These are phyloP conservation scores for Hippopotamyrus pictus DNA, from an alignment of 2,797 vertebrate genomes.

Conservation along the genomic window DNA sequence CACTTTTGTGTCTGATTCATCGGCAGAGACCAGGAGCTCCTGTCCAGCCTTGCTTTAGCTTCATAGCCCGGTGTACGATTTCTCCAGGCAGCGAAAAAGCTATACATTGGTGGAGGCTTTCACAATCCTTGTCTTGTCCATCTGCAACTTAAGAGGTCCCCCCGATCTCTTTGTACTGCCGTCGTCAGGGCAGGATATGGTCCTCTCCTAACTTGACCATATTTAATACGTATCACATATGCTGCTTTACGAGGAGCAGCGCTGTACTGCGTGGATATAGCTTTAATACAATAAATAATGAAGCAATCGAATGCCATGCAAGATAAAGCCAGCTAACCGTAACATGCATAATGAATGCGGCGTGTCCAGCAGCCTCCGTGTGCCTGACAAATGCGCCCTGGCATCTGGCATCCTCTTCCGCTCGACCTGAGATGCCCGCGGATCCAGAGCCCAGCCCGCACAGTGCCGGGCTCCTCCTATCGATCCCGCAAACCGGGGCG, in stretches of 20 bases:
- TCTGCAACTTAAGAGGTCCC: not conserved
- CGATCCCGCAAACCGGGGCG: not conserved
- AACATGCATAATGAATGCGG: slow-evolving; percentile 16
- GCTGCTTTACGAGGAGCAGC: not conserved
- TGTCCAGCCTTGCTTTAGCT: not conserved
- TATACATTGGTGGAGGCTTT: not conserved
- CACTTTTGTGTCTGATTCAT: not conserved
- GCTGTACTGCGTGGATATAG: not conserved
- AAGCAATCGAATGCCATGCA: not conserved
- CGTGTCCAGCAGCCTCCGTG: not conserved
- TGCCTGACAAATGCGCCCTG: slow-evolving; percentile 1
- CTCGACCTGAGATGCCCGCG: slow-evolving; percentile 10
- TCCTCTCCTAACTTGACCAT: not conserved
- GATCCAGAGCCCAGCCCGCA: not conserved
- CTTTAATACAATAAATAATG: slow-evolving; percentile 10
- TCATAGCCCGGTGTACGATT: not conserved
- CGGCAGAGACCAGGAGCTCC: not conserved
- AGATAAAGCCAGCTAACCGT: not conserved
- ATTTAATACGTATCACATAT: not conserved
- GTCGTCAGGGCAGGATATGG: not conserved
- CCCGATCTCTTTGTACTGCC: not conserved
- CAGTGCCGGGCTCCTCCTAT: not conserved
- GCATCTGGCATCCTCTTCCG: slow-evolving; percentile 15
- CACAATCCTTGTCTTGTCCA: not conserved
- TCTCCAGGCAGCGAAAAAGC: not conserved